Base-by-base conservation (phyloP, 2,113 vertebrate species). In the Peromyscus maniculatus region DNA sequence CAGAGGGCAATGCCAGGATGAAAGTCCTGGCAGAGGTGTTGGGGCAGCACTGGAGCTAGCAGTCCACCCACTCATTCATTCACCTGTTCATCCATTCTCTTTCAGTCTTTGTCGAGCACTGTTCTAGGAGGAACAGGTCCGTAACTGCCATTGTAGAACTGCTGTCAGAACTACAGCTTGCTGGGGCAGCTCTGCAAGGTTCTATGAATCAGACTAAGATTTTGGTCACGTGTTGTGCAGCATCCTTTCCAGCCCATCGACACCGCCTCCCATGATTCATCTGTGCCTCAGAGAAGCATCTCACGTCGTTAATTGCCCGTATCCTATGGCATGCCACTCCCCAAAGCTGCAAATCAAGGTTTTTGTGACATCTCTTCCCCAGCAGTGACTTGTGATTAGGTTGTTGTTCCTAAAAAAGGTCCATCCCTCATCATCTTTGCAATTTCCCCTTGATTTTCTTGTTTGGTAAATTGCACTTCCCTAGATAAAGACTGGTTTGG, bases 391-490 rank as follows among this genome's bases (percentile, higher is more conserved):
- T 98, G 97, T 97, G 98, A 97, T 96, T 97, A 96, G 62, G 95
- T 95, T 97, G 97, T 97, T 98, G 96, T 98, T 98, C 97, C 91
- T 93, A 97, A 98, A 98, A 97, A 98, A 97, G 98, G 95, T 97
- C 97, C 90, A 57, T 97, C 91, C 92, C 90, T 98, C 97, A 98
- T 98, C 98, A 97, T 97, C 95, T 97, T 95, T 94, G 97, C 96
- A 98, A 97, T 97, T 98, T 98, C 97, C 96, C 97, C 96, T 97
- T 98, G 98, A 98, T 98, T 98, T 98, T 97, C 98, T 97, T 96
- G 97, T 98, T 98, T 97, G 96, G 96, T 36, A 98, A 98, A 98
- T 98, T 98, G 97, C 92, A 39, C 97, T 97, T 97, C 91, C 96
- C 84, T 59, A 92, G 96, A 97, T 97, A 98, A 98, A 94, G 96